phyloP scores from a whole-genome alignment of 1,140 invertebrate species.

The Pseudomyrmex cubaensis region DNA sequence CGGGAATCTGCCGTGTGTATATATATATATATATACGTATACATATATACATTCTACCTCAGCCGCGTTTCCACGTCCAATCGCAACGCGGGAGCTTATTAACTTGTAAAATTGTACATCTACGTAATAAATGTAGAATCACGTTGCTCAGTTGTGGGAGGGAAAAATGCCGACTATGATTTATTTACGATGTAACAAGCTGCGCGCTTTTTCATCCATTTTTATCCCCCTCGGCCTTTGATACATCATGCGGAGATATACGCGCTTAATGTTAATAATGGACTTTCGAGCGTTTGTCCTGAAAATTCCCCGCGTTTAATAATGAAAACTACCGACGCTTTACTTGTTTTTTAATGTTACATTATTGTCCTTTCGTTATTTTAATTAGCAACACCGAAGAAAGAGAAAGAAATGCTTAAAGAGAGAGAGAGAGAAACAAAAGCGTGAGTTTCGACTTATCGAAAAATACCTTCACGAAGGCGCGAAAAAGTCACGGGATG shows the following conservation, averaged over 20 bases:
- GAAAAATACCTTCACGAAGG: background rate
- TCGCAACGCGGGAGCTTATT: slow-evolving; percentile 55
- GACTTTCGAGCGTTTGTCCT: background rate
- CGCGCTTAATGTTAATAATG: background rate
- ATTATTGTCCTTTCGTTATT: background rate
- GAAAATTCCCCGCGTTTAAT: background rate
- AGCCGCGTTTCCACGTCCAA: slow-evolving; percentile 6
- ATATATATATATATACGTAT: too few species aligned
- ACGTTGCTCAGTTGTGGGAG: background rate
- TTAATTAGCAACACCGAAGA: background rate
- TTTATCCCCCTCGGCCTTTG: background rate
- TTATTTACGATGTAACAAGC: slow-evolving; percentile 31
- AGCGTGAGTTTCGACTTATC: background rate
- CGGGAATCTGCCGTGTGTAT: background rate
- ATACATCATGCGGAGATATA: slow-evolving; percentile 2
- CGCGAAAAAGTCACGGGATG: slow-evolving; percentile 35
- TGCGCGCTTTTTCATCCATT: slow-evolving; percentile 9
- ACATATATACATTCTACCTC: too few species aligned
- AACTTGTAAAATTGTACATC: slow-evolving; percentile 39
- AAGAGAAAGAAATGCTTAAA: background rate
- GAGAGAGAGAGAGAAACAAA: background rate
- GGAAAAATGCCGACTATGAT: background rate
- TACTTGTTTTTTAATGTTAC: too few species aligned
- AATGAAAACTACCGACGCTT: background rate
- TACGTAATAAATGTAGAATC: slow-evolving; percentile 47